These are phyloP conservation scores for Thaleichthys pacificus DNA, from an alignment of 2,797 vertebrate genomes.

Conservation along the genomic window DNA sequence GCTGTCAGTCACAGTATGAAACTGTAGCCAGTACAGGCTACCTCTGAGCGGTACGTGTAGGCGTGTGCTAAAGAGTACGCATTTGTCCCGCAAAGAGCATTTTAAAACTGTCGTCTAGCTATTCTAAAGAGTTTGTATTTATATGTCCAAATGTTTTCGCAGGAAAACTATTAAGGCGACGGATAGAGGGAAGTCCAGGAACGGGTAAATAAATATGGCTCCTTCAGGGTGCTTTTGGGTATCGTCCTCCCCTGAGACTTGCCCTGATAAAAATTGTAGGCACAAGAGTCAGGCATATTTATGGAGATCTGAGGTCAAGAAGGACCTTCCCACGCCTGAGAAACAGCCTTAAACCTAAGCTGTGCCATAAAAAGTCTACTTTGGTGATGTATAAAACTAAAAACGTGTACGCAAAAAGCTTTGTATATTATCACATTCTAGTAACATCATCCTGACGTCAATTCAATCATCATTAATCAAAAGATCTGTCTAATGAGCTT, in stretches of 20 bases:
- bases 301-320: conserved; percentile 36
- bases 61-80: neutral
- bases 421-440: too few relatives aligned
- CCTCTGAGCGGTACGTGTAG: neutral
- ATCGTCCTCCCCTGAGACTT: conserved; percentile 13
- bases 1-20: conserved; percentile 31
- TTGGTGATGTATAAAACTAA: too few relatives aligned
- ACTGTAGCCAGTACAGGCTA: neutral
- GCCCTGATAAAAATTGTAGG: conserved; percentile 42
- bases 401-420: too few relatives aligned
- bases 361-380: neutral
- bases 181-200: conserved; percentile 1
- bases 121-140: neutral
- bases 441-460: too few relatives aligned
- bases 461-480: too few relatives aligned
- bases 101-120: neutral
- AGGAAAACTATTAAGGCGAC: neutral
- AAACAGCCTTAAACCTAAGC: neutral
- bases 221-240: neutral
- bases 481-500: too few relatives aligned
- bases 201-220: conserved; percentile 12
- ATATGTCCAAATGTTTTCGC: neutral
- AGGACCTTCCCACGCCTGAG: neutral
- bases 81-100: neutral
- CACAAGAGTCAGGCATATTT: conserved; percentile 50